A percentile compares a stretch with the other conserved stretches of the same genome.
Evolutionary conservation across 2,888 invertebrate species (phyloP).

Genomic region (Stenchaetothrips biformis): DNA sequence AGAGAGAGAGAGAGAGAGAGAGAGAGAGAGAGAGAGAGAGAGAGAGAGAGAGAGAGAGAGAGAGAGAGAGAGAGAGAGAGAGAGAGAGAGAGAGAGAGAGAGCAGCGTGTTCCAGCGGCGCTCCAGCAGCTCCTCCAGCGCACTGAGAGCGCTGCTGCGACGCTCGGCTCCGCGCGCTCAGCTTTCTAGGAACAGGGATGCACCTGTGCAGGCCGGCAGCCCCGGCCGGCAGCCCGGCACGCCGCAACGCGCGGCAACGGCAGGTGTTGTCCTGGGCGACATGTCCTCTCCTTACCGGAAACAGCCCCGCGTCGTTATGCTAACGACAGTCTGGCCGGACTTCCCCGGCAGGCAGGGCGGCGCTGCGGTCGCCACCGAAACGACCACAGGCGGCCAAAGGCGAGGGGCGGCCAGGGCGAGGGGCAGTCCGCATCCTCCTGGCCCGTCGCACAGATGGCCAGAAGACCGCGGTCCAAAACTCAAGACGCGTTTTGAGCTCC

Average conservation of each 20-base stretch:
- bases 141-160: no score
- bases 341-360: not conserved
- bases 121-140: no score
- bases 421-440: no score
- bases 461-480: no score
- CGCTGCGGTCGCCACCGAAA: not conserved
- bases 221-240: not conserved
- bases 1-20: constrained; percentile 26
- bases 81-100: constrained; percentile 8
- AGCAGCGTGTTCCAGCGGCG: not conserved
- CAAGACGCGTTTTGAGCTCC: no score
- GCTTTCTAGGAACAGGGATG: constrained; percentile 8
- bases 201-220: not conserved
- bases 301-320: not conserved
- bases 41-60: constrained; percentile 4
- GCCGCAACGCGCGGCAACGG: not conserved
- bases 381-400: no score
- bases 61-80: not conserved
- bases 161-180: not conserved
- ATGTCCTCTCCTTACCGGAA: not conserved
- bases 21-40: constrained; percentile 10
- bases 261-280: not conserved
- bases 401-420: no score
- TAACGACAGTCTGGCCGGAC: not conserved
- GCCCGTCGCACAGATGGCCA: no score